Evolutionary conservation across 2,888 invertebrate genomes (phyloP).

Genomic region (Orchestes rusci): DNA sequence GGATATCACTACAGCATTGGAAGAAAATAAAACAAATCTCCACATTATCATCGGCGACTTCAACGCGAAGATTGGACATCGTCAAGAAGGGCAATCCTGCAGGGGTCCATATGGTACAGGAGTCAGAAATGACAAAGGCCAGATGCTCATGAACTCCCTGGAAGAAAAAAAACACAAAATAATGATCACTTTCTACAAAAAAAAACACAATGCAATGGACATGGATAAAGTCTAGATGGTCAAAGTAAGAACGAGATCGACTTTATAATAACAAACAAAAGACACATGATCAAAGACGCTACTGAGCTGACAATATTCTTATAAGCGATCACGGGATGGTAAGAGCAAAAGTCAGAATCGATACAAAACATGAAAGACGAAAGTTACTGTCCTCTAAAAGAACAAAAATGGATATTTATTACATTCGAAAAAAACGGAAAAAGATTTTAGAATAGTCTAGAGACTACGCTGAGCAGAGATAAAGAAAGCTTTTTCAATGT

Average conservation of each 20-base stretch:
- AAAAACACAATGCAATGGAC: slow-evolving; percentile 1
- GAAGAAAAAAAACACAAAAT: background rate
- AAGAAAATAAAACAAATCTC: background rate
- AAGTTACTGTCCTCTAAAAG: background rate
- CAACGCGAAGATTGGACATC: slow-evolving; percentile 1
- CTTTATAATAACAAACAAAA: no score
- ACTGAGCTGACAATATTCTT: background rate
- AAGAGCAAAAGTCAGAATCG: background rate
- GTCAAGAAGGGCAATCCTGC: background rate
- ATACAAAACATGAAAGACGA: background rate
- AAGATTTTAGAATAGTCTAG: no score
- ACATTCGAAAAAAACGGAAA: background rate
- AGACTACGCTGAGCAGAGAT: background rate
- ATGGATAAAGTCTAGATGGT: no score
- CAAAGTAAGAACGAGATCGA: no score
- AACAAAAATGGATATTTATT: background rate
- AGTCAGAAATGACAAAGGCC: slow-evolving; percentile 1
- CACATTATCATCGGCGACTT: background rate
- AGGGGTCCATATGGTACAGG: background rate
- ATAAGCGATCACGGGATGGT: no score
- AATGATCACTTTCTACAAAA: background rate
- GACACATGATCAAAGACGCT: no score
- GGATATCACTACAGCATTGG: background rate
- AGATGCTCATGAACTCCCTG: background rate
- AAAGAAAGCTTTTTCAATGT: background rate